Evolutionary conservation across 2,113 vertebrate species (phyloP), one percentile per base, ranked within the genome.

Genomic region (Ciconia stormi): DNA sequence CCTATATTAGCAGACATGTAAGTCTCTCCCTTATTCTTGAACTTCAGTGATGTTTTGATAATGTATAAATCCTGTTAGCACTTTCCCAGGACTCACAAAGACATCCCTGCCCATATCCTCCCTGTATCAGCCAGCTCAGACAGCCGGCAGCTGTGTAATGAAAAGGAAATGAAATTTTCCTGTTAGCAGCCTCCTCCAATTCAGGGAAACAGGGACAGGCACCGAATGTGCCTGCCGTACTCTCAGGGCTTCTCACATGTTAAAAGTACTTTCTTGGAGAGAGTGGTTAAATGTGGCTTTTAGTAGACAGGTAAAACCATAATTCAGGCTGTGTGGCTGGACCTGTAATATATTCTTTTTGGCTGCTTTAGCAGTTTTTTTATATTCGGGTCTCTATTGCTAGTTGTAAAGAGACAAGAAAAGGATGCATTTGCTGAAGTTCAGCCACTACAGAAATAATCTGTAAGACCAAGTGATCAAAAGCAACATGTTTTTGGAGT

Each of bases 111-210:
- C 73, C 69, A 19, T 76, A 69, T 49, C 77, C 53, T 89, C 55
- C 25, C 50, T 22, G 19, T 29, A 34, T 52, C 80, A 72, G 52
- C 21, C 70, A 65, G 53, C 66, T 83, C 67, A 90, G 66, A 16
- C 89, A 90, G 55, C 50, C 3, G 0, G 81, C 89, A 94, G 77
- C 91, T 89, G 81, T 0, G 0, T 44, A 93, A 95, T 9, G 0
- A 67, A 94, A 92, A 94, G 52, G 79, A 95, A 94, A 93, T 93
- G 30, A 82, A 84, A 76, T 95, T 91, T 93, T 84, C 79, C 82
- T 95, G 58, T 93, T 88, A 83, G 79, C 69, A 88, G 58, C 56
- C 72, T 85, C 62, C 59, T 94, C 32, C 52, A 88, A 47, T 83
- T 78, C 38, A 16, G 44, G 40, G 59, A 88, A 96, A 62, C 42